phyloP scores from a whole-genome alignment of 2,888 invertebrate genomes.

The Antitype chi region DNA sequence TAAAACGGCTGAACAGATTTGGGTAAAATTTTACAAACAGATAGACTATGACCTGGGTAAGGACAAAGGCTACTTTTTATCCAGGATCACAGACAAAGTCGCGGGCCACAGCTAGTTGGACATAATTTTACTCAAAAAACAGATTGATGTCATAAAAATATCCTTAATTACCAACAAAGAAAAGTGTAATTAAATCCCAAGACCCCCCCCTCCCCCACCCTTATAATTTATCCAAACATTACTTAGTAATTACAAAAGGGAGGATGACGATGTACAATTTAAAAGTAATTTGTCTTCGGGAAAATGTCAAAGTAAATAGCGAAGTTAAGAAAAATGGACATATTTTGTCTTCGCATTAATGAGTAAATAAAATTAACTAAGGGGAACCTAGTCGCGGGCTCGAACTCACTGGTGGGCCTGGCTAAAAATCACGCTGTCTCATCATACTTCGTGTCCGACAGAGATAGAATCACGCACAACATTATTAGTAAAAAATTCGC shows the following conservation, averaged over 20 bases:
- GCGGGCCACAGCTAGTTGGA: background rate
- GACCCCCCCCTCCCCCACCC: too few species aligned
- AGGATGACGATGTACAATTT: slow-evolving; percentile 46
- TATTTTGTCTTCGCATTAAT: slow-evolving; percentile 12
- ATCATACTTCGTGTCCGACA: too few species aligned
- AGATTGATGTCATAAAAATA: slow-evolving; percentile 14
- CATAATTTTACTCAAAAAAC: background rate
- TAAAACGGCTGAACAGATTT: too few species aligned
- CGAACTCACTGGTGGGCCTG: too few species aligned
- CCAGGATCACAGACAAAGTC: too few species aligned
- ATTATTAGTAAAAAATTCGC: too few species aligned
- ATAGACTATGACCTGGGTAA: too few species aligned
- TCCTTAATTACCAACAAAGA: slow-evolving; percentile 6
- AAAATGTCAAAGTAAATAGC: slow-evolving; percentile 27
- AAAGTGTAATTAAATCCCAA: slow-evolving; percentile 31
- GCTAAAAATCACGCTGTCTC: too few species aligned
- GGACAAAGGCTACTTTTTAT: too few species aligned
- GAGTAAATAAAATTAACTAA: slow-evolving; percentile 22
- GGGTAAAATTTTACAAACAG: too few species aligned
- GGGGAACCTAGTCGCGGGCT: too few species aligned
- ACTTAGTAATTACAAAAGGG: slow-evolving; percentile 35
- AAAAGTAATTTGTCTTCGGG: slow-evolving; percentile 52
- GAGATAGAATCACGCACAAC: too few species aligned
- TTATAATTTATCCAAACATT: slow-evolving; percentile 35
- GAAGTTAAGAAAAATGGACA: slow-evolving; percentile 8